Evolutionary conservation across 2,113 vertebrate genomes (phyloP).

Genomic region (Corythoichthys haematopterus): DNA sequence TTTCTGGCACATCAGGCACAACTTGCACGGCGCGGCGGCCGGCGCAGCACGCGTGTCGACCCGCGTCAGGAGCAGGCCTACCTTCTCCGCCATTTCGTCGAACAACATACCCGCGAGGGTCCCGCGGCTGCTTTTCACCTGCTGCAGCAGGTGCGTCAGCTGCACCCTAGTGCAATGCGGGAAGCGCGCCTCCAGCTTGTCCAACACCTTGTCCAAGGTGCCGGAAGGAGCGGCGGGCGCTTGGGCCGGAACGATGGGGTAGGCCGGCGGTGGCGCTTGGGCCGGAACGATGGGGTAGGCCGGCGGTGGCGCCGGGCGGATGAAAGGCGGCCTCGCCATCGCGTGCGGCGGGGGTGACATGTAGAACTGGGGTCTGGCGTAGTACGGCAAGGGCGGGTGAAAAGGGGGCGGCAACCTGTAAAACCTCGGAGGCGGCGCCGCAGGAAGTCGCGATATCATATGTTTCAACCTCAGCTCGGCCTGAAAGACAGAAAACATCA

Average conservation of each 20-base stretch:
- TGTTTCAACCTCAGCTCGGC: slow-evolving; percentile 50
- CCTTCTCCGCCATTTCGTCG: slow-evolving; percentile 82
- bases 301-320: slow-evolving; percentile 39
- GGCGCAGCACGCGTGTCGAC: slow-evolving; percentile 33
- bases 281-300: neutral
- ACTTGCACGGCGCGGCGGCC: slow-evolving; percentile 56
- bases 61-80: slow-evolving; percentile 73
- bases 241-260: neutral
- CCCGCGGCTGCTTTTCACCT: slow-evolving; percentile 85
- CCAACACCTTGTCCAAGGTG: slow-evolving; percentile 85
- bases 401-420: slow-evolving; percentile 2
- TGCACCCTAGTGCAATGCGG: slow-evolving; percentile 82
- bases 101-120: slow-evolving; percentile 86
- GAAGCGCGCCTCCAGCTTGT: slow-evolving; percentile 78
- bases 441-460: slow-evolving; percentile 18
- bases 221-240: slow-evolving; percentile 32
- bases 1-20: slow-evolving; percentile 91
- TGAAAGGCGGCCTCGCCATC: slow-evolving; percentile 34
- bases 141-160: slow-evolving; percentile 83
- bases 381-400: slow-evolving; percentile 11
- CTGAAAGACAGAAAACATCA: slow-evolving; percentile 22
- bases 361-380: neutral
- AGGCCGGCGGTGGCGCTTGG: neutral
- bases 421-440: slow-evolving; percentile 32
- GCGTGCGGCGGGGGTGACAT: neutral